Base-by-base conservation (phyloP, 1,140 invertebrate genomes). In the Frieseomelitta varia region DNA sequence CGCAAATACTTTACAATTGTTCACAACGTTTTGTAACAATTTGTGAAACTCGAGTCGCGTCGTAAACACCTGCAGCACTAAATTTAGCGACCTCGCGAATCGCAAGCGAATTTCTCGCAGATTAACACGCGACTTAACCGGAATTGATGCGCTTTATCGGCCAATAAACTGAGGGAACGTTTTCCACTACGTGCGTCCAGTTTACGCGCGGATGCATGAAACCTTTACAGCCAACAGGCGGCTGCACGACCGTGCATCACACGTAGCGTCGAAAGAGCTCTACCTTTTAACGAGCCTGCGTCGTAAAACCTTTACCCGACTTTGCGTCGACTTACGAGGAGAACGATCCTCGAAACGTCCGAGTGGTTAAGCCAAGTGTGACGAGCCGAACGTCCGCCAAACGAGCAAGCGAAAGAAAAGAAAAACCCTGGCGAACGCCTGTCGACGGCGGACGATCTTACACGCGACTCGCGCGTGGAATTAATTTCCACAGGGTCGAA, bases 401-500 rank as follows among this genome's bases (percentile, higher is more conserved):
- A 47, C 10, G 19, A 51, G 4, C 61, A 19, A 53, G 6, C 34
- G 51, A 56, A 56, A 24, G 53, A 55, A 55, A 55, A 3, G 1
- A 17, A 19, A 65, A 65, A 65, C n/a, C 14, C n/a, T 27, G 27
- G 24, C 63, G 27, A 65, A 65, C 63, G 63, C 63, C 15, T 65
- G 34, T 39, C 69, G 24, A 47, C 68, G 21, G 21, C 8, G 21
- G n/a, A 27, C 81, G 81, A 61, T 69, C 75, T 47, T 30, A 30
- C 63, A 53, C 30, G 51, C 47, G 53, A 76, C 68, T 68, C 34
- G 55, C 74, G n/a, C 19, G 61, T n/a, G 14, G 55, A 79, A 84
- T 79, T 79, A 79, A 84, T 84, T n/a, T 84, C 81, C 81, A n/a
- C 19, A 51, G 11, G 53, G 53, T 19, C 4, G 19, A 47, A 61